Conservation (phyloP, 2,797 vertebrate genomes). For the Clarias pachynema region DNA sequence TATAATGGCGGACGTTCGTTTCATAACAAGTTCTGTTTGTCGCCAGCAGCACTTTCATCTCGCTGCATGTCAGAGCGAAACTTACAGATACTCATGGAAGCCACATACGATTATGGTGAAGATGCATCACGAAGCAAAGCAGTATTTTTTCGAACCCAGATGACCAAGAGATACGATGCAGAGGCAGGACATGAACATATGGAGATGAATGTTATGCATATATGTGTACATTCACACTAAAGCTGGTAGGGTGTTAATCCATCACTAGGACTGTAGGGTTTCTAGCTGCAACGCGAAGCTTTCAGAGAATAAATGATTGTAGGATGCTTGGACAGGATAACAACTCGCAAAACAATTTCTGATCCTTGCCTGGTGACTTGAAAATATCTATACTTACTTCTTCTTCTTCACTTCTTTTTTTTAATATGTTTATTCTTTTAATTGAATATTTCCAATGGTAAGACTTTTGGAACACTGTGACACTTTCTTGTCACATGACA, state of each 20-base stretch:
- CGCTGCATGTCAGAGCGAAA: slow-evolving; percentile 21
- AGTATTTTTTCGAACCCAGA: background rate
- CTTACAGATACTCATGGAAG: background rate
- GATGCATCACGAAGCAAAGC: background rate
- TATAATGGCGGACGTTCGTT: slow-evolving; percentile 13
- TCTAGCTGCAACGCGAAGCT: background rate
- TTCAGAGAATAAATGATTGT: background rate
- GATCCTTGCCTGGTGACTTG: background rate
- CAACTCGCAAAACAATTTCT: background rate
- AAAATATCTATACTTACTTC: background rate
- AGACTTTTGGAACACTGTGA: no score
- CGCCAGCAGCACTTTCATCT: slow-evolving; percentile 30
- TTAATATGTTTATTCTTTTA: no score
- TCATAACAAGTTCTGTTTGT: slow-evolving; percentile 23
- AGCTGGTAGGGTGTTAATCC: background rate
- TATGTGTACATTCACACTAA: background rate
- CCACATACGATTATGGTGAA: background rate
- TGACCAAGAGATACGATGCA: background rate
- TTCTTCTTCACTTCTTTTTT: no score
- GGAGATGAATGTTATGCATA: background rate
- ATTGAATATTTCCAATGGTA: no score
- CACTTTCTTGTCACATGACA: no score
- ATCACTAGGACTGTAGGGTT: background rate
- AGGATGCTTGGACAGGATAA: background rate
- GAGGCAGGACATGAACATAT: slow-evolving; percentile 14